Conservation (phyloP, 2,797 vertebrate genomes). For the Holocentrus rufus region DNA sequence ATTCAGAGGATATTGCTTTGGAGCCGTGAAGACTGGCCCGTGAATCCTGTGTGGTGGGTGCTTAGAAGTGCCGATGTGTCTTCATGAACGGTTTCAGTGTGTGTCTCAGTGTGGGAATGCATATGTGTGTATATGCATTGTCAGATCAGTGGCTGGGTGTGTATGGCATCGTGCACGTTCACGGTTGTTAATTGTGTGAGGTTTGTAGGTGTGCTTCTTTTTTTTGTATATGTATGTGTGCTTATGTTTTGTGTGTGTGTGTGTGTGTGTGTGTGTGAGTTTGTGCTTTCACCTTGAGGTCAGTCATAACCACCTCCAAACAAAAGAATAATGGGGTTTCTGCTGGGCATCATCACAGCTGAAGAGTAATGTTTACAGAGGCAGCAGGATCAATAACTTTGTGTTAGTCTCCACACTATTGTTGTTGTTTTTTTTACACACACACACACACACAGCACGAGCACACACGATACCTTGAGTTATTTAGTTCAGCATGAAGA, state of each 20-base stretch:
- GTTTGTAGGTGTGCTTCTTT: neutral
- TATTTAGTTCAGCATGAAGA: slow-evolving; percentile 35
- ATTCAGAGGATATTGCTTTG: slow-evolving; percentile 22
- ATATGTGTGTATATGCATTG: neutral
- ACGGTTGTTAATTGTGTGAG: neutral
- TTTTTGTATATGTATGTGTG: neutral
- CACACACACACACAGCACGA: slow-evolving; percentile 1
- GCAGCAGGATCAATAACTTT: slow-evolving; percentile 48
- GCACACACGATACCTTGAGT: slow-evolving; percentile 20
- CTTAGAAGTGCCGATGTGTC: no score
- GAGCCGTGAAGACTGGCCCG: neutral
- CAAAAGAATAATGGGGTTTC: slow-evolving; percentile 54
- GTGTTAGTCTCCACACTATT: slow-evolving; percentile 31
- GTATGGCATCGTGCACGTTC: neutral
- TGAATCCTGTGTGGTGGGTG: neutral
- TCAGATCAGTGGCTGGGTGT: no score
- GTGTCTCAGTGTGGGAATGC: neutral
- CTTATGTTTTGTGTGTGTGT: neutral
- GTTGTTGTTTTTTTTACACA: slow-evolving; percentile 13
- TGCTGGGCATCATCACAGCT: slow-evolving; percentile 42
- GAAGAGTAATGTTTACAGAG: slow-evolving; percentile 46
- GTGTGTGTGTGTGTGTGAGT: neutral
- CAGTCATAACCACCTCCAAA: slow-evolving; percentile 39
- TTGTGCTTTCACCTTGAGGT: slow-evolving; percentile 14
- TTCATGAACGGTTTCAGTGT: neutral